These are phyloP conservation scores for Halichoerus grypus DNA, from an alignment of 2,113 vertebrate genomes.

Conservation along the genomic window DNA sequence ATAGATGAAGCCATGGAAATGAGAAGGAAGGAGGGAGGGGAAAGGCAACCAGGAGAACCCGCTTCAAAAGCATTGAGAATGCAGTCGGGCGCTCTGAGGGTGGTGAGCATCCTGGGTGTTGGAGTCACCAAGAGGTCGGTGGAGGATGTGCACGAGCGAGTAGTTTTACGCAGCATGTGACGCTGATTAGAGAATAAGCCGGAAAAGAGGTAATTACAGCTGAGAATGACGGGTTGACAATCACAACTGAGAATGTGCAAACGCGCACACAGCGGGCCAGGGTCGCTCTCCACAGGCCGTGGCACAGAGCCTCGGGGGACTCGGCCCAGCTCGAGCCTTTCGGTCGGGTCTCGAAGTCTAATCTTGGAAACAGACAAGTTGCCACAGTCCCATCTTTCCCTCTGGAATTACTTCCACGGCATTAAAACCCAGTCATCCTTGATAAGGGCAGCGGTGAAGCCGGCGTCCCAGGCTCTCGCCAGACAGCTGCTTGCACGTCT, in stretches of 20 bases:
- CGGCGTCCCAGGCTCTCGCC: background rate
- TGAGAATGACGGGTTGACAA: background rate
- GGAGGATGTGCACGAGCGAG: background rate
- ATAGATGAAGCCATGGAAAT: background rate
- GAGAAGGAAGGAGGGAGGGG: background rate
- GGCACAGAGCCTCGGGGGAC: too few relatives aligned
- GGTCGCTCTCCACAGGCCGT: background rate
- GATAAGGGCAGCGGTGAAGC: background rate
- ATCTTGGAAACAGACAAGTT: background rate
- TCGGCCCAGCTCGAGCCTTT: background rate
- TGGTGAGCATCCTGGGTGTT: background rate
- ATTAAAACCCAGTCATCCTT: background rate
- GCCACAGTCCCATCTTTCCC: background rate
- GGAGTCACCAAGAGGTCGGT: background rate
- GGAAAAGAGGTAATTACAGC: background rate
- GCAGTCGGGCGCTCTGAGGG: background rate
- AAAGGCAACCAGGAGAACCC: rapidly evolving
- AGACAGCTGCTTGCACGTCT: background rate
- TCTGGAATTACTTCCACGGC: background rate
- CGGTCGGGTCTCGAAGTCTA: background rate
- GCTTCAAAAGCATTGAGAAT: background rate
- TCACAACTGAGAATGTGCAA: background rate
- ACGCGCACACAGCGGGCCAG: background rate
- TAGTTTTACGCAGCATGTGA: background rate
- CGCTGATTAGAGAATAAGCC: background rate